Evolutionary conservation across 2,888 invertebrate genomes (phyloP).

Genomic region (Meghimatium bilineatum): DNA sequence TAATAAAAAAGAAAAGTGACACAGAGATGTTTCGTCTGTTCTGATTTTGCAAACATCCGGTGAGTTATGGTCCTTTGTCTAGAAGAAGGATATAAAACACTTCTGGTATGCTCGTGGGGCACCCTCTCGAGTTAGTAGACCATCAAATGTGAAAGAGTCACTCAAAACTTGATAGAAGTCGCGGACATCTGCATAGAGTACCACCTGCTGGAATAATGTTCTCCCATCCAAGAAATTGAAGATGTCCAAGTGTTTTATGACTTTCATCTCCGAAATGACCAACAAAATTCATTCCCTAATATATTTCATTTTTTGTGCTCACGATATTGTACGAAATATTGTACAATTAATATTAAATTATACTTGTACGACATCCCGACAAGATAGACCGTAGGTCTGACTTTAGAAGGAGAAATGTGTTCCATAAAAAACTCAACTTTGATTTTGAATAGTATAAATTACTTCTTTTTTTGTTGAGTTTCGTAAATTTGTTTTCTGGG

Average conservation of each 20-base stretch:
- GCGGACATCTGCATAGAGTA: not conserved
- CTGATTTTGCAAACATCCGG: not conserved
- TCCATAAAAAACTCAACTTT: too few relatives aligned
- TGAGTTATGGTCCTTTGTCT: constrained; percentile 4
- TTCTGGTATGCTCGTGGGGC: not conserved
- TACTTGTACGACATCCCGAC: too few relatives aligned
- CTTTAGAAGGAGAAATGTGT: too few relatives aligned
- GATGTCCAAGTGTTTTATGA: not conserved
- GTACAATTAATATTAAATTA: too few relatives aligned
- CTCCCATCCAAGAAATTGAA: constrained; percentile 5
- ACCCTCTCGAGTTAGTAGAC: too few relatives aligned
- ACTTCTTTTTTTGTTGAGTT: too few relatives aligned
- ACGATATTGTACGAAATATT: too few relatives aligned
- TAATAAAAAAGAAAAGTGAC: not conserved
- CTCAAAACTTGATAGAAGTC: not conserved
- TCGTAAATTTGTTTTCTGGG: too few relatives aligned
- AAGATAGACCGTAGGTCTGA: too few relatives aligned
- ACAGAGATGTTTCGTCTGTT: not conserved
- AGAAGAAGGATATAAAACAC: not conserved
- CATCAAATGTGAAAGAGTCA: constrained; percentile 9
- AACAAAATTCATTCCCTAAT: too few relatives aligned
- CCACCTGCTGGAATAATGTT: not conserved
- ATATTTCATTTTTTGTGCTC: too few relatives aligned
- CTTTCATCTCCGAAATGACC: not conserved
- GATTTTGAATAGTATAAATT: too few relatives aligned